phyloP scores from a whole-genome alignment of 2,888 invertebrate genomes.

The Prenolepis imparis region DNA sequence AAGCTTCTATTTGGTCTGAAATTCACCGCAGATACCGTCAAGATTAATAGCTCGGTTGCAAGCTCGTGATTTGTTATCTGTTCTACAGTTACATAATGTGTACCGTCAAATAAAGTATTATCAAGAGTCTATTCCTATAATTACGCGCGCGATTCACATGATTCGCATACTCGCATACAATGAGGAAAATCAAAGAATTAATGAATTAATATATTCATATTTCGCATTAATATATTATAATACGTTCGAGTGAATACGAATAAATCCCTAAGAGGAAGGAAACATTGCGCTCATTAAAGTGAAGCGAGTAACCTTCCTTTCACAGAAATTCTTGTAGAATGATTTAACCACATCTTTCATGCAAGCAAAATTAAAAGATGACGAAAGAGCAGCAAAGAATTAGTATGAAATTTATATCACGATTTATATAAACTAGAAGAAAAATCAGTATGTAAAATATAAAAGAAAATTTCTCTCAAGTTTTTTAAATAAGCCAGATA shows the following conservation, averaged over 20 bases:
- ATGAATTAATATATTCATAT: conserved; percentile 22
- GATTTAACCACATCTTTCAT: conserved; percentile 38
- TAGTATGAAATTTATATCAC: neutral
- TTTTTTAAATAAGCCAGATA: neutral
- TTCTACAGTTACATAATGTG: conserved; percentile 20
- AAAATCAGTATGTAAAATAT: neutral
- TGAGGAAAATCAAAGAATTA: conserved; percentile 24
- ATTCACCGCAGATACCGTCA: conserved; percentile 23
- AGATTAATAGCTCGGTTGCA: conserved; percentile 8
- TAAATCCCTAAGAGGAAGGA: conserved; percentile 40
- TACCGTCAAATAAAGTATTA: conserved; percentile 21
- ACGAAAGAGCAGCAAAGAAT: neutral
- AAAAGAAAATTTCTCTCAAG: neutral
- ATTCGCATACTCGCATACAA: neutral
- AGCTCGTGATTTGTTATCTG: conserved; percentile 36
- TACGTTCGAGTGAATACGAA: conserved; percentile 6
- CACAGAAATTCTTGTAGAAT: conserved; percentile 38
- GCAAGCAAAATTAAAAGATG: conserved; percentile 35
- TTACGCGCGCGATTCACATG: neutral
- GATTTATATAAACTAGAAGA: neutral
- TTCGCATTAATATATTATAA: conserved; percentile 32
- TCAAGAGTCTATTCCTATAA: conserved; percentile 8
- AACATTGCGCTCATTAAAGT: conserved; percentile 28
- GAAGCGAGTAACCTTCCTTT: conserved; percentile 44
- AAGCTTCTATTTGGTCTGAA: conserved; percentile 3